Evolutionary conservation across 2,113 vertebrate species (phyloP).

Genomic region (Phaethon lepturus): DNA sequence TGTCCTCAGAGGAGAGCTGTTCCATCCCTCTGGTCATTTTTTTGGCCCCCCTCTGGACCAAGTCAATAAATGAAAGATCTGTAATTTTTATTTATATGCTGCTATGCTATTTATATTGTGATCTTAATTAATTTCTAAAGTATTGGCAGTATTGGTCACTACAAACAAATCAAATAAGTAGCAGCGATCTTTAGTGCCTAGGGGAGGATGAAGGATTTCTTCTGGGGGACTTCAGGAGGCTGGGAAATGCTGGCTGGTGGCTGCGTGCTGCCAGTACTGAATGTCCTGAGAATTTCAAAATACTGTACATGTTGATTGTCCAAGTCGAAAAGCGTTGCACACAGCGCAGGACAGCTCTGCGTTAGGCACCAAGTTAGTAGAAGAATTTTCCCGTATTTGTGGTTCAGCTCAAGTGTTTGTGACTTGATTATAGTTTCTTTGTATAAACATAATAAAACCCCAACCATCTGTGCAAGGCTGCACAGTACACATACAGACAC

Average conservation of each 20-base stretch:
- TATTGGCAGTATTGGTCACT: neutral
- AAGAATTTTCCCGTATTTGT: constrained; percentile 24
- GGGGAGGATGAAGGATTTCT: neutral
- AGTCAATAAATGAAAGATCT: neutral
- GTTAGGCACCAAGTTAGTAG: neutral
- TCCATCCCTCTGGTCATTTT: no score
- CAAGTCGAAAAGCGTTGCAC: neutral
- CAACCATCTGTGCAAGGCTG: neutral
- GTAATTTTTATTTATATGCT: neutral
- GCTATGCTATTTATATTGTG: neutral
- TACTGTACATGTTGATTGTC: neutral
- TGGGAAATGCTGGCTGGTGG: neutral
- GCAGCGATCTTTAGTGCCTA: neutral
- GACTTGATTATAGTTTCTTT: neutral
- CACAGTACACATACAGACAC: neutral
- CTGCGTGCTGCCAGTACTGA: neutral
- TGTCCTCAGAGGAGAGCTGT: no score
- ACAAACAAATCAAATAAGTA: neutral
- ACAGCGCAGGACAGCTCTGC: rapidly evolving
- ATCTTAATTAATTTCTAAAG: neutral
- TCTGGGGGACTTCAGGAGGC: neutral
- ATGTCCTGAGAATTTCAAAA: neutral
- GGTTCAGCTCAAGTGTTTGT: constrained; percentile 33
- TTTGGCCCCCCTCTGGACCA: no score
- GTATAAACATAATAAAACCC: constrained; percentile 36